Evolutionary conservation across 1,140 invertebrate species (phyloP).

Genomic region (Eulimnadia texana): DNA sequence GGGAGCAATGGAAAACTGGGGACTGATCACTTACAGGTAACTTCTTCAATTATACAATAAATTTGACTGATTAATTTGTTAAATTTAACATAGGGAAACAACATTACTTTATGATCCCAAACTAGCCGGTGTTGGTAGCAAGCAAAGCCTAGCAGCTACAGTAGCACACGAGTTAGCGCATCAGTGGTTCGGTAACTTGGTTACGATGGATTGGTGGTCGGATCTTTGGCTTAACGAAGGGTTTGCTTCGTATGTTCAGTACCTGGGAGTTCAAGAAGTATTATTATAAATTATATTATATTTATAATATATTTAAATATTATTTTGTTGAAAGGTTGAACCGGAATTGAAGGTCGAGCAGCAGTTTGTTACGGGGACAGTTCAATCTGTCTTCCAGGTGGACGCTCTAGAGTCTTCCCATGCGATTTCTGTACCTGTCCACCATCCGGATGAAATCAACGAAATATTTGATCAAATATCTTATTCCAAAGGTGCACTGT

Average conservation of each 20-base stretch:
- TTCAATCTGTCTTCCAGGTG: conserved; percentile 65
- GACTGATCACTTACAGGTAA: conserved; percentile 74
- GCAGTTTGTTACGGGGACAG: conserved; percentile 63
- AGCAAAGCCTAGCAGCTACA: conserved; percentile 29
- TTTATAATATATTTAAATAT: too few relatives aligned
- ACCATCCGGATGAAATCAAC: conserved; percentile 76
- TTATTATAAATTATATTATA: conserved; percentile 62
- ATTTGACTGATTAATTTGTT: too few relatives aligned
- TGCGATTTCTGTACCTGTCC: conserved; percentile 76
- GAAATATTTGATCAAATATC: conserved; percentile 90
- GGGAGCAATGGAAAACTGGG: conserved; percentile 85
- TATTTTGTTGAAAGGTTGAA: conserved; percentile 29
- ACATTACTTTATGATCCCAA: conserved; percentile 28
- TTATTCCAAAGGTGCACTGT: conserved; percentile 55
- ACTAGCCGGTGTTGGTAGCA: conserved; percentile 24
- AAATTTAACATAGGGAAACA: conserved; percentile 33
- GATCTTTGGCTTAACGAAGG: conserved; percentile 36
- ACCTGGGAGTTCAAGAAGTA: conserved; percentile 22
- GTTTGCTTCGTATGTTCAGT: conserved; percentile 31
- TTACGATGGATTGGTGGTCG: conserved; percentile 33
- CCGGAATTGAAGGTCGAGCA: conserved; percentile 63
- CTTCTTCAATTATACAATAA: too few relatives aligned
- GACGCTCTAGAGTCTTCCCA: conserved; percentile 79
- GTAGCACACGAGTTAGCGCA: conserved; percentile 35
- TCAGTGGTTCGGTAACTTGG: conserved; percentile 45